phyloP scores from a whole-genome alignment of 53 echinoderm and acorn worm species.

The Arbacia lixula region DNA sequence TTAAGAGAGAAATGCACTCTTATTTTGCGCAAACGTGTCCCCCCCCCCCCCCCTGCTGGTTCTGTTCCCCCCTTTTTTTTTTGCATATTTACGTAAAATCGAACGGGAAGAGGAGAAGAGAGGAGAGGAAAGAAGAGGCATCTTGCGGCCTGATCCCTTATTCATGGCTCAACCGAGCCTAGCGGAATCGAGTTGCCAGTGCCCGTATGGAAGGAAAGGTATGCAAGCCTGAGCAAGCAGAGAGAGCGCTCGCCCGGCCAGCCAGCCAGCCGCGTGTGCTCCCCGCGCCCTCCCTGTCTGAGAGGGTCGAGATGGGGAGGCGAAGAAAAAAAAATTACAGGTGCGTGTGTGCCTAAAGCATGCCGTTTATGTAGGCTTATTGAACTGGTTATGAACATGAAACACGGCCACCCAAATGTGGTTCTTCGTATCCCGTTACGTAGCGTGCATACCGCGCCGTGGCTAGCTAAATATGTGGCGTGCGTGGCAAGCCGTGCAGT shows the following conservation, averaged over 20 bases:
- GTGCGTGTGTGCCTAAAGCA: constrained; percentile 49
- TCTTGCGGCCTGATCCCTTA: constrained; percentile 26
- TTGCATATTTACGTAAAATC: constrained; percentile 4
- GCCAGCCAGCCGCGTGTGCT: constrained; percentile 6
- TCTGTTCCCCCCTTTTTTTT: not conserved
- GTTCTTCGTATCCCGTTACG: constrained; percentile 13
- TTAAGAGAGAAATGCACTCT: constrained; percentile 47
- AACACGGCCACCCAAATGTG: constrained; percentile 33
- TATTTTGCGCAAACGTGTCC: not conserved
- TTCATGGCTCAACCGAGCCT: constrained; percentile 32
- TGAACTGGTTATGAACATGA: constrained; percentile 54
- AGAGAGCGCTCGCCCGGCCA: too few relatives aligned
- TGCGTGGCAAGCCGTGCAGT: too few relatives aligned
- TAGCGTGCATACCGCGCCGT: too few relatives aligned
- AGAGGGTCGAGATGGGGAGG: constrained; percentile 3
- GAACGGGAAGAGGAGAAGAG: not conserved
- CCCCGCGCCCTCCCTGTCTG: too few relatives aligned
- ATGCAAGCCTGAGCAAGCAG: constrained; percentile 30
- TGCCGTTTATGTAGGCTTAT: constrained; percentile 49
- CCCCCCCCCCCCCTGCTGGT: not conserved
- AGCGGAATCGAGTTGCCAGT: constrained; percentile 17
- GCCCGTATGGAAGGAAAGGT: constrained; percentile 20
- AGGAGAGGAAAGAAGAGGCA: not conserved
- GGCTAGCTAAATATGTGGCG: too few relatives aligned
- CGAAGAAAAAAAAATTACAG: constrained; percentile 2